A percentile compares a stretch with the other conserved stretches of the same genome.
phyloP scores from a whole-genome alignment of 1,140 invertebrate species.

The Magallana ariakensis region DNA sequence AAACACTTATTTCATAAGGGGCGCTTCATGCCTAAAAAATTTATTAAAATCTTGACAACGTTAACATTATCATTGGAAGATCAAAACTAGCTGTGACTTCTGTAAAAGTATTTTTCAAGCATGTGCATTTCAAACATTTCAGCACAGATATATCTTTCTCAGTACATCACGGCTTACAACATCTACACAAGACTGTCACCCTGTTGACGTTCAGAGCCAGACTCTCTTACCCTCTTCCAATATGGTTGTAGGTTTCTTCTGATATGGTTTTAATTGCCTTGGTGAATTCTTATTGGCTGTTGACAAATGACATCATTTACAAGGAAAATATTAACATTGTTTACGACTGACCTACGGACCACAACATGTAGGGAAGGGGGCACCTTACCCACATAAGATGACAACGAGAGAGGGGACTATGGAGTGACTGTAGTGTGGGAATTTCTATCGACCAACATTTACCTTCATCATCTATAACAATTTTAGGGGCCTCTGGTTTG shows the following conservation, averaged over 20 bases:
- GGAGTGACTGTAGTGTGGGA: background rate
- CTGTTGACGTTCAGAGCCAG: constrained; percentile 44
- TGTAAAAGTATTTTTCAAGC: background rate
- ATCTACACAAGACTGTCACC: constrained; percentile 12
- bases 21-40: no score
- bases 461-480: constrained; percentile 63
- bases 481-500: constrained; percentile 56
- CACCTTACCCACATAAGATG: constrained; percentile 17
- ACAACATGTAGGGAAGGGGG: background rate
- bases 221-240: constrained; percentile 73
- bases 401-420: background rate
- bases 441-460: constrained; percentile 42
- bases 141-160: no score
- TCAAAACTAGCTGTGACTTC: no score
- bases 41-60: no score
- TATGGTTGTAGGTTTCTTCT: constrained; percentile 73
- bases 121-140: no score
- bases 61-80: no score
- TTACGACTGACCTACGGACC: background rate
- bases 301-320: constrained; percentile 42
- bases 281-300: constrained; percentile 56
- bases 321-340: constrained; percentile 29
- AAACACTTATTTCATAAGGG: background rate
- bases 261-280: constrained; percentile 68
- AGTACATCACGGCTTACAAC: constrained; percentile 10